These are phyloP conservation scores for Dipodomys ordii DNA, from an alignment of 2,113 vertebrate genomes.

Conservation along the genomic window DNA sequence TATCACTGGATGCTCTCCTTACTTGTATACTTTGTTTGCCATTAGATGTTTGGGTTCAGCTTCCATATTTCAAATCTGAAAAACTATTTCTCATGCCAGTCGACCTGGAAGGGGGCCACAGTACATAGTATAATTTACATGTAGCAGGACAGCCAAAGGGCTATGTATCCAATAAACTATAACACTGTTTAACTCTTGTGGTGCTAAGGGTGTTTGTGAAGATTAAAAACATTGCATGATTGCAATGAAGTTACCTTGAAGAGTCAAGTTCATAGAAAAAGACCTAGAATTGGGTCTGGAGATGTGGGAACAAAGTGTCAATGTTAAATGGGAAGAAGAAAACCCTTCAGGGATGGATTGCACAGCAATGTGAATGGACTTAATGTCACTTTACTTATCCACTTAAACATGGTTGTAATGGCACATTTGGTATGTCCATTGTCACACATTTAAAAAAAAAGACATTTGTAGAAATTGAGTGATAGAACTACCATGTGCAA, in stretches of 20 bases:
- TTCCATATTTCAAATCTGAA: background rate
- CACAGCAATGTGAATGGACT: background rate
- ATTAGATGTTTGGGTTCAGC: background rate
- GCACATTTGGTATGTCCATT: background rate
- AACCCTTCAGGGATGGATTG: background rate
- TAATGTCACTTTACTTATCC: background rate
- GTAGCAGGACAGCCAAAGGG: background rate
- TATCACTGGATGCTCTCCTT: background rate
- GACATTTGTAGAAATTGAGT: background rate
- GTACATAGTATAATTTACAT: background rate
- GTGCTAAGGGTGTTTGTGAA: background rate
- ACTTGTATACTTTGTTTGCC: background rate
- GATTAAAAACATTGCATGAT: background rate
- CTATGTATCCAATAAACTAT: background rate
- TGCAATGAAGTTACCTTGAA: background rate
- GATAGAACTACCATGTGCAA: background rate
- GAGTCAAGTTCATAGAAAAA: background rate
- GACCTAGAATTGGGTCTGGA: background rate
- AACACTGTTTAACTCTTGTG: fast-evolving
- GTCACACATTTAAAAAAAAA: background rate
- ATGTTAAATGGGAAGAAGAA: background rate
- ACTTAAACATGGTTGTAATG: background rate
- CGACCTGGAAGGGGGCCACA: background rate
- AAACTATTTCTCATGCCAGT: background rate
- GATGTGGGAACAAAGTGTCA: no score